Evolutionary conservation across 2,888 invertebrate genomes (phyloP).

Genomic region (Lycaena phlaeas): DNA sequence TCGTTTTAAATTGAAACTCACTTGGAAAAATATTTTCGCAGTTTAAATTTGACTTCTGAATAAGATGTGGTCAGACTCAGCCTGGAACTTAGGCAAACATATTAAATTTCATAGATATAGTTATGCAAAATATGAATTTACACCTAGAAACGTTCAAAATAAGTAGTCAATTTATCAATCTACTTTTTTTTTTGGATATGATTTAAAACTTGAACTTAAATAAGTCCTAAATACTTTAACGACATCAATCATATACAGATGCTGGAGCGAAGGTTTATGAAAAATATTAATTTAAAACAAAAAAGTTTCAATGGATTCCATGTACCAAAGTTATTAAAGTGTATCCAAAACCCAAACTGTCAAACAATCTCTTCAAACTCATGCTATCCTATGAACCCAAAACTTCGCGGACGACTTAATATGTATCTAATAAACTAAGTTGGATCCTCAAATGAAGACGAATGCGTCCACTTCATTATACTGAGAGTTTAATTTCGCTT

Average conservation of each 20-base stretch:
- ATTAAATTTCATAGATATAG: conserved; percentile 61
- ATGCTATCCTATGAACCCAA: conserved; percentile 25
- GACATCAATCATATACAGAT: conserved; percentile 35
- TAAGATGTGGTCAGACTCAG: conserved; percentile 58
- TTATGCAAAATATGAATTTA: conserved; percentile 40
- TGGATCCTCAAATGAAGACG: conserved; percentile 55
- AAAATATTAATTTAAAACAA: background rate
- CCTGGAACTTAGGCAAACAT: conserved; percentile 56
- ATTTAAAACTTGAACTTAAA: conserved; percentile 40
- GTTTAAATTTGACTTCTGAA: conserved; percentile 55
- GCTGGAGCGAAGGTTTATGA: too few relatives aligned
- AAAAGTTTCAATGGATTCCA: background rate
- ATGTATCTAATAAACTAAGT: conserved; percentile 44
- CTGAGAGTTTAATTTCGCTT: conserved; percentile 56
- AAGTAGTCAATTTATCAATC: too few relatives aligned
- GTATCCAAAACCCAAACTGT: conserved; percentile 32
- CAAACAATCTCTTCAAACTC: conserved; percentile 33
- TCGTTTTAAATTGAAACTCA: conserved; percentile 37
- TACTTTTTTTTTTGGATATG: too few relatives aligned
- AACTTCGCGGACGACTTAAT: conserved; percentile 35
- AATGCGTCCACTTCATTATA: conserved; percentile 62
- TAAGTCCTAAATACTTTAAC: too few relatives aligned
- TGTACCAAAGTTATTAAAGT: conserved; percentile 17
- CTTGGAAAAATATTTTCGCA: conserved; percentile 62
- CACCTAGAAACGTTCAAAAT: conserved; percentile 32